Evolutionary conservation across 2,113 vertebrate species (phyloP).

Genomic region (Uria aalge): DNA sequence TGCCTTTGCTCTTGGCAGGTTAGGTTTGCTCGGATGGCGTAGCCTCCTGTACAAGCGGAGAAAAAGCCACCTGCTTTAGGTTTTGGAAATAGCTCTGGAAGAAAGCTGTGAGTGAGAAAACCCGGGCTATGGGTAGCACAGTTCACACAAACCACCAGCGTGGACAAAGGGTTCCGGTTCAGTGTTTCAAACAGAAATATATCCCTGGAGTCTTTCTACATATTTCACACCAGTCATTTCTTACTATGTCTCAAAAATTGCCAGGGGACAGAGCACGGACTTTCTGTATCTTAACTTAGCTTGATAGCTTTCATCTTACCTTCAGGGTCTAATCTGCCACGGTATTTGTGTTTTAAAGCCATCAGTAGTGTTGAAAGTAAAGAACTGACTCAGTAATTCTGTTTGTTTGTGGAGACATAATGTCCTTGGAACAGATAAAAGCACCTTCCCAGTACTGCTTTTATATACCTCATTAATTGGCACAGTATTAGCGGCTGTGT

Average conservation of each 20-base stretch:
- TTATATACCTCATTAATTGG: not conserved
- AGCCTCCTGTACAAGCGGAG: not conserved
- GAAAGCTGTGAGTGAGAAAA: not conserved
- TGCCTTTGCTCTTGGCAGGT: not conserved
- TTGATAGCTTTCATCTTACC: not conserved
- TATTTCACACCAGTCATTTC: slow-evolving; percentile 4
- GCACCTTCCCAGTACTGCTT: slow-evolving; percentile 15
- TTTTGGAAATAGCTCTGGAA: not conserved
- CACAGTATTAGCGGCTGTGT: not conserved
- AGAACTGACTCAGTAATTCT: slow-evolving; percentile 39
- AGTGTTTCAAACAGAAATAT: not conserved
- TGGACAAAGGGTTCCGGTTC: not conserved
- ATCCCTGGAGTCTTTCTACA: not conserved
- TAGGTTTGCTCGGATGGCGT: not conserved
- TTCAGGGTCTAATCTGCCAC: not conserved
- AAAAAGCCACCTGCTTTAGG: not conserved
- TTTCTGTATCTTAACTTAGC: not conserved
- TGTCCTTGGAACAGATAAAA: slow-evolving; percentile 40
- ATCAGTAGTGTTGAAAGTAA: slow-evolving; percentile 5
- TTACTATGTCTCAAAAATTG: not conserved
- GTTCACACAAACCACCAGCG: not conserved
- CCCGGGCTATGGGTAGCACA: not conserved
- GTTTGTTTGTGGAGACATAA: slow-evolving; percentile 17
- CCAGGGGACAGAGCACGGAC: not conserved
- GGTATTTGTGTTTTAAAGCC: not conserved